Evolutionary conservation across 2,797 vertebrate species (phyloP).

Genomic region (Acanthis flammea): DNA sequence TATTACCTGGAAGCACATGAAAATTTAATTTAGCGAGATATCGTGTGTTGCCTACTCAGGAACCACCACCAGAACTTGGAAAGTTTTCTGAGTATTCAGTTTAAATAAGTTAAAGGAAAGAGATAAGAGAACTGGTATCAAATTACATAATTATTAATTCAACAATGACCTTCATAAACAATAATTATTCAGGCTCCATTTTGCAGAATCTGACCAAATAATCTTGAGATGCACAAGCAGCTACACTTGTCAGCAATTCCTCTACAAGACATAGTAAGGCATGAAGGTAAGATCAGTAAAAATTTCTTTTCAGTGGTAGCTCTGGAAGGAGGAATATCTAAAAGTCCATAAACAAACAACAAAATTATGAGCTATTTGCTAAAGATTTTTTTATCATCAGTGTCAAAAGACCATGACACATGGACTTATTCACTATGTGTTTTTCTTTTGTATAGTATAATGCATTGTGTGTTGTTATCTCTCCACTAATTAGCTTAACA

Average conservation of each 20-base stretch:
- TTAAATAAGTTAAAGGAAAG: neutral
- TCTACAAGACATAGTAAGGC: neutral
- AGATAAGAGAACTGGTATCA: neutral
- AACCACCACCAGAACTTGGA: neutral
- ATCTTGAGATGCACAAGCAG: neutral
- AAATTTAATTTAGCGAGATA: neutral
- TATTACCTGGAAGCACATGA: neutral
- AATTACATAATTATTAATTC: neutral
- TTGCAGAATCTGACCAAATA: neutral
- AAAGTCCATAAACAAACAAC: neutral
- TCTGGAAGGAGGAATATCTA: neutral
- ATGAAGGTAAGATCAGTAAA: neutral
- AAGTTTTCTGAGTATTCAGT: neutral
- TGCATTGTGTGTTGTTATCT: neutral
- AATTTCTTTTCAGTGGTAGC: neutral
- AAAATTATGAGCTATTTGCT: neutral
- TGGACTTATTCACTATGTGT: neutral
- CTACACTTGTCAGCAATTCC: neutral
- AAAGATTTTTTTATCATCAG: neutral
- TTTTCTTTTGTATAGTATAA: neutral
- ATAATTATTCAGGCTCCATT: neutral
- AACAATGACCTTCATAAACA: neutral
- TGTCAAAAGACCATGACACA: neutral
- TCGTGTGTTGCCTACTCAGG: neutral
- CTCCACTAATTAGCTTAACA: neutral